A percentile compares a stretch with the other conserved stretches of the same genome.
phyloP scores from a whole-genome alignment of 2,797 vertebrate species.

The Pempheris klunzingeri region DNA sequence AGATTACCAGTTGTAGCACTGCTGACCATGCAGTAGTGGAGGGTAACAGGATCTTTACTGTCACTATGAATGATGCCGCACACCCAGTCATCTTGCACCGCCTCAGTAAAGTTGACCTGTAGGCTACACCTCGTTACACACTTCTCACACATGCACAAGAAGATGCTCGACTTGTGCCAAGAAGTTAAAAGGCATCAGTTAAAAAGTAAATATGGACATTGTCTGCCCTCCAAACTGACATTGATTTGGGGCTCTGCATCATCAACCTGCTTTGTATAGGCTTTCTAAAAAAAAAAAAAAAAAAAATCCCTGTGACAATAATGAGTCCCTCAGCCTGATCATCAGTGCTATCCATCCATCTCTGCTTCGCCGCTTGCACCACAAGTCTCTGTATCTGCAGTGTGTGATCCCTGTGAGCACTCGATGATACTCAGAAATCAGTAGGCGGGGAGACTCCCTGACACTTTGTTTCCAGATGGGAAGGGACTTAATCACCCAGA shows the following conservation, averaged over 20 bases:
- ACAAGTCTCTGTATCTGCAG: conserved; percentile 26
- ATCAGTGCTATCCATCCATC: conserved; percentile 11
- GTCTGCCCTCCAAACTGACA: conserved; percentile 33
- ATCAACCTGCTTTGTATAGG: conserved; percentile 49
- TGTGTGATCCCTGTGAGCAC: conserved; percentile 12
- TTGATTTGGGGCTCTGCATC: conserved; percentile 42
- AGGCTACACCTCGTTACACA: conserved; percentile 2
- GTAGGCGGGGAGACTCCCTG: conserved; percentile 3
- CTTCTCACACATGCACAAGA: background rate
- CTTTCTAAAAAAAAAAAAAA: conserved; percentile 44
- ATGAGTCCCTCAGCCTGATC: conserved; percentile 43
- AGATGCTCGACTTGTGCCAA: background rate
- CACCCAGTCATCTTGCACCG: conserved; percentile 41
- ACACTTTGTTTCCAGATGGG: conserved; percentile 34
- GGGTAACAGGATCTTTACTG: conserved; percentile 48
- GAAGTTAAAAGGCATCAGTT: conserved; percentile 5
- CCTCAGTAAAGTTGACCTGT: conserved; percentile 25
- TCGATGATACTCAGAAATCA: conserved; percentile 23
- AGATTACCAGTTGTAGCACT: conserved; percentile 50
- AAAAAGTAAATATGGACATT: conserved; percentile 8
- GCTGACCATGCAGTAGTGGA: conserved; percentile 69
- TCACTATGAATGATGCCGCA: conserved; percentile 63
- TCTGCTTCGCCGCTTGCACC: conserved; percentile 28
- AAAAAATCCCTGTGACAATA: conserved; percentile 6
- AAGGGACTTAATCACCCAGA: conserved; percentile 35